phyloP scores from a whole-genome alignment of 2,888 invertebrate genomes.

The Fragum whitleyi region DNA sequence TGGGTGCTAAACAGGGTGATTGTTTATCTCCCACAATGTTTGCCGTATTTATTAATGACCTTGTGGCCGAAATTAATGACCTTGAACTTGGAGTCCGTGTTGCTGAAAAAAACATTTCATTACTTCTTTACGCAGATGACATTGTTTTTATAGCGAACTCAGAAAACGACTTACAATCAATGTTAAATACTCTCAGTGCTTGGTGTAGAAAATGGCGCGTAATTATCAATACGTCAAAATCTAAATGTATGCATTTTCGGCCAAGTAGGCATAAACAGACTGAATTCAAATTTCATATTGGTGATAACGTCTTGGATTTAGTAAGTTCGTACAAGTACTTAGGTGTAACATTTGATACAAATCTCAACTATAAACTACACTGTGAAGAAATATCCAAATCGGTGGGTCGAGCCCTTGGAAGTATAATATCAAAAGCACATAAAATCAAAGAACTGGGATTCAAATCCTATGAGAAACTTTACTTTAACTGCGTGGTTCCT shows the following conservation, averaged over 20 bases:
- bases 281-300: constrained; percentile 35
- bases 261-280: constrained; percentile 5
- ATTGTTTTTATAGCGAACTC: constrained; percentile 28
- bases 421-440: constrained; percentile 41
- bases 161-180: constrained; percentile 41
- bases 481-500: constrained; percentile 36
- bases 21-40: constrained; percentile 48
- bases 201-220: constrained; percentile 44
- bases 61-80: constrained; percentile 34
- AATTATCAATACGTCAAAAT: constrained; percentile 31
- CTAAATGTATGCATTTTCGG: constrained; percentile 38
- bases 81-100: constrained; percentile 29
- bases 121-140: constrained; percentile 41
- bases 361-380: constrained; percentile 18
- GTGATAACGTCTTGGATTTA: constrained; percentile 32
- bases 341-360: constrained; percentile 43
- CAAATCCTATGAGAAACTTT: constrained; percentile 43
- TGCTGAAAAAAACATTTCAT: constrained; percentile 22
- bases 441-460: constrained; percentile 43
- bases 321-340: constrained; percentile 50
- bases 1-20: constrained; percentile 37
- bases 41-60: constrained; percentile 35
- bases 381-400: constrained; percentile 25
- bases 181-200: constrained; percentile 31
- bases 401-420: constrained; percentile 41